Base-by-base conservation (phyloP, 2,113 vertebrate genomes). In the Chiloscyllium plagiosum region DNA sequence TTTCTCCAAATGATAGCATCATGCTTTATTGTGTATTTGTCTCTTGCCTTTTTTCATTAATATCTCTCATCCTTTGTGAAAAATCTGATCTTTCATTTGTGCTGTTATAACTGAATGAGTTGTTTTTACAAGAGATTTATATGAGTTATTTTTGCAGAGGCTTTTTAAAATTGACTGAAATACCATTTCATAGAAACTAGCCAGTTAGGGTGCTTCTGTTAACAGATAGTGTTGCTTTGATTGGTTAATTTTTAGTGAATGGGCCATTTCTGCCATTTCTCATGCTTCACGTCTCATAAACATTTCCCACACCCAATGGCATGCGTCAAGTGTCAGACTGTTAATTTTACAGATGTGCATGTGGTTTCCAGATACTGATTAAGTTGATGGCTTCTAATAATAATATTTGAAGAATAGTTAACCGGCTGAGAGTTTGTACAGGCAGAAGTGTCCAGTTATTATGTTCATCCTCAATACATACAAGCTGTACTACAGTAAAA, bases 141-240 rank as follows among this genome's bases (percentile, higher is more conserved):
- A 7, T 22, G 80, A 83, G 37, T 17, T 42, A 42, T 83, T 83
- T 83, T 83, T 42, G 15, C n/a, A 83, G 78, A 83, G 78, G n/a
- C 33, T 83, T 1, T 12, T 61, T 42, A 19, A 42, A 42, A 37
- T 47, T 83, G 37, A 42, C 80, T 83, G n/a, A 42, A 83, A 42
- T 83, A 83, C 17, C n/a, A 83, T 42, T 83, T 42, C 80, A 83
- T 42, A 42, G 37, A 42, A 19, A 83, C 2, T 37, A 83, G 37
- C 1, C 37, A 42, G 37, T 42, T 83, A 1, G 17, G 17, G 42
- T 42, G 80, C 17, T 80, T 80, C 76, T 80, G 33, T 80, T 37
- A 80, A 83, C 78, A 83, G 78, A 42, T 83, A 83, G 78, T 83
- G 78, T 83, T 83, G 17, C n/a, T 33, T 83, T 83, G 78, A 83